phyloP scores from a whole-genome alignment of 2,113 vertebrate species.

The Bufo bufo region DNA sequence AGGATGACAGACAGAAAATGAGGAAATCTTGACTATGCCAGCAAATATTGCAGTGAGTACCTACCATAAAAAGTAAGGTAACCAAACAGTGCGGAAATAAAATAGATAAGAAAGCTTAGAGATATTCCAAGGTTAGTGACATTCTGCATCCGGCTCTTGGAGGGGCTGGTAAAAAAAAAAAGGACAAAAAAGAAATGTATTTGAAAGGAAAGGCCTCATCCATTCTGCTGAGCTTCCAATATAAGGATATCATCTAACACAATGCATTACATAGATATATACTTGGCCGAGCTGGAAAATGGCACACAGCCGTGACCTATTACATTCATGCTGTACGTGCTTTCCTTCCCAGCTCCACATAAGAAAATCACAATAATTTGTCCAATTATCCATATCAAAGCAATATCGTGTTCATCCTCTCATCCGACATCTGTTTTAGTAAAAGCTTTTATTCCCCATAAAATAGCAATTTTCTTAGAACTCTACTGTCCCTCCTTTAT shows the following conservation, averaged over 20 bases:
- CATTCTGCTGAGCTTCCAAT: not conserved
- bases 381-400: no score
- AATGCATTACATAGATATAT: not conserved
- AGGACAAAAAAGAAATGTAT: not conserved
- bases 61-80: constrained; percentile 97
- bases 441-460: no score
- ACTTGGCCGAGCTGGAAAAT: not conserved
- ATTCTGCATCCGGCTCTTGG: constrained; percentile 90
- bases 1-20: not conserved
- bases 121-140: constrained; percentile 82
- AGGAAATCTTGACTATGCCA: not conserved
- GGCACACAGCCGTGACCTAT: not conserved
- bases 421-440: no score
- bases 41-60: constrained; percentile 52
- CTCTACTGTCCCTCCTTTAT: no score
- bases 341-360: no score
- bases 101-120: constrained; percentile 88
- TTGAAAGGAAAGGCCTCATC: not conserved
- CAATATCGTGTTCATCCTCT: no score
- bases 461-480: no score
- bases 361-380: no score
- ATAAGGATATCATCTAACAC: not conserved
- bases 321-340: no score
- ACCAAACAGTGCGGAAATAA: constrained; percentile 89
- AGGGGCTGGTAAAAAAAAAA: constrained; percentile 76